Percentiles rank a stretch among this genome's conserved stretches.
phyloP scores from a whole-genome alignment of 2,113 vertebrate genomes.

The Todiramphus saurophagus region DNA sequence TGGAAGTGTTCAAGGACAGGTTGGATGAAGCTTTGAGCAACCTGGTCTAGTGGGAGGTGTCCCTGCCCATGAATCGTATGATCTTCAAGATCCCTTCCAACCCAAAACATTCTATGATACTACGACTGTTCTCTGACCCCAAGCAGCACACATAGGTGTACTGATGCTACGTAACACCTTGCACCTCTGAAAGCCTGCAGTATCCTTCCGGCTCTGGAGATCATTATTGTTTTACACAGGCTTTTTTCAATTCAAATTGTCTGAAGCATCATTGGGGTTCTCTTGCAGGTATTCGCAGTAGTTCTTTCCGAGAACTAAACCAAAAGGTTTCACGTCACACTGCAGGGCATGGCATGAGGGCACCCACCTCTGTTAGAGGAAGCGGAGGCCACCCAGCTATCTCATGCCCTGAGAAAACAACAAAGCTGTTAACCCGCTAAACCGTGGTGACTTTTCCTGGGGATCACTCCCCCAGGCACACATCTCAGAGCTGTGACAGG shows the following conservation, averaged over 20 bases:
- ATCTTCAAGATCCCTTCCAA: background rate
- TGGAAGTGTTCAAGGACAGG: background rate
- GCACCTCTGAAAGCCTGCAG: background rate
- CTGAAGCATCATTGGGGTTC: background rate
- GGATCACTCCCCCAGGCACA: background rate
- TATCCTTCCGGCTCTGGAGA: background rate
- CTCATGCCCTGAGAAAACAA: background rate
- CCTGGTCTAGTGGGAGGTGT: background rate
- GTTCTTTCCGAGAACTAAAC: background rate
- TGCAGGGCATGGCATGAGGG: background rate
- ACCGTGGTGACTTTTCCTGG: background rate
- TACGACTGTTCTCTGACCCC: background rate
- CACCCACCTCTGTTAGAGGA: background rate
- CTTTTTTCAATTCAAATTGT: background rate
- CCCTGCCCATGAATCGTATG: background rate
- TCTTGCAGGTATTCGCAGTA: background rate
- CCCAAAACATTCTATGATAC: background rate
- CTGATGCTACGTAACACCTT: background rate
- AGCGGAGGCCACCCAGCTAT: background rate
- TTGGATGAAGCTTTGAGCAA: background rate
- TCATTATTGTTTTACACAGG: background rate
- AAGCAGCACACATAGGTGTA: background rate
- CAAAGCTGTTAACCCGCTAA: background rate
- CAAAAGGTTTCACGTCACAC: background rate
- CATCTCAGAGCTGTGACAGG: background rate